A percentile compares a stretch with the other conserved stretches of the same genome.
These are phyloP conservation scores for Pheucticus melanocephalus DNA, from an alignment of 2,113 vertebrate species.

Conservation along the genomic window DNA sequence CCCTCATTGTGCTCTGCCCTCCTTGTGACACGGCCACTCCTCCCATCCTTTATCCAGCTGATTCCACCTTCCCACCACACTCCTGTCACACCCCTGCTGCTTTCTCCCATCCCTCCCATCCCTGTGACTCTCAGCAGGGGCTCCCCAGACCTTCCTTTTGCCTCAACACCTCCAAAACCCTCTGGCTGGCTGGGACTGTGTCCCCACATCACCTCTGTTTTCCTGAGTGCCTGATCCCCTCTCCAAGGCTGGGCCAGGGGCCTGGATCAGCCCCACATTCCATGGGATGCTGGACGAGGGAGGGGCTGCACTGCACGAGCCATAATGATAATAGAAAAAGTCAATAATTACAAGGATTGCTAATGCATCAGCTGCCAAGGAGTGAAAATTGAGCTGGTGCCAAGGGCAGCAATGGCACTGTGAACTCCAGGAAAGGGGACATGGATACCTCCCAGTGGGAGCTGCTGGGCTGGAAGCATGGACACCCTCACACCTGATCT, in stretches of 20 bases:
- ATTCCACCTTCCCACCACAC: not conserved
- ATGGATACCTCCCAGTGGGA: fast-evolving
- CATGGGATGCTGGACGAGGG: fast-evolving
- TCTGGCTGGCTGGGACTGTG: not conserved
- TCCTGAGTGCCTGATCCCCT: not conserved
- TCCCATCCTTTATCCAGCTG: not conserved
- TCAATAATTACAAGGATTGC: not conserved
- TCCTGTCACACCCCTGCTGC: not conserved
- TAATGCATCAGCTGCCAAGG: not conserved
- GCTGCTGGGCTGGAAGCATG: not conserved
- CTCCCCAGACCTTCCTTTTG: not conserved
- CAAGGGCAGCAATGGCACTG: not conserved
- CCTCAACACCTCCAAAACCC: not conserved
- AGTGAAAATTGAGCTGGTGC: not conserved
- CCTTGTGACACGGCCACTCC: fast-evolving
- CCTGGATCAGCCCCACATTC: not conserved
- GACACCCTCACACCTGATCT: not conserved
- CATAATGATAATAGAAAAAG: not conserved
- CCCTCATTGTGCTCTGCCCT: fast-evolving
- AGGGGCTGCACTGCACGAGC: fast-evolving
- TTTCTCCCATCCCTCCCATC: not conserved
- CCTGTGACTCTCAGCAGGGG: not conserved
- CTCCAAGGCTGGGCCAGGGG: not conserved
- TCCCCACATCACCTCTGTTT: fast-evolving
- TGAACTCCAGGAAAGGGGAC: not conserved